Evolutionary conservation across 1,140 invertebrate genomes (phyloP), one percentile per base, ranked within the genome.

Genomic region (Meloidogyne floridensis): DNA sequence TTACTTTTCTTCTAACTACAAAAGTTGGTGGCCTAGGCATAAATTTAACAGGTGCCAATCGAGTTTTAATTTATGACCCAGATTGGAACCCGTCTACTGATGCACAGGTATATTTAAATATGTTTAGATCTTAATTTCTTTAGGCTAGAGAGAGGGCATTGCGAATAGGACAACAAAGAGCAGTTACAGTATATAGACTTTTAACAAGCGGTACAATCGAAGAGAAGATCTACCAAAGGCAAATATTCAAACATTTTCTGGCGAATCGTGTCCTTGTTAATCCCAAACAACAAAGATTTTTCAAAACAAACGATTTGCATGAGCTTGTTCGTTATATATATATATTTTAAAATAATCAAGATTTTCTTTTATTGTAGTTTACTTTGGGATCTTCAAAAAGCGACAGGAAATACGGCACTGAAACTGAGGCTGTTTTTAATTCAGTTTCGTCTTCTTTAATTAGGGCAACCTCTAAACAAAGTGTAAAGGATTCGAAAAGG

Each of bases 61-160:
- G 96, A 86, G 95, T 98, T 1, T 93, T 99, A 51, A 96, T 98
- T 87, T 99, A 94, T 92, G 97, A 99, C 92, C 96, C 97, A 10
- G 96, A 98, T 91, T 98, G 96, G 96, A 98, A 98, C 88, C 93
- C 93, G 2, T 92, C 92, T 78, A 93, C 92, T 0, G 92, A 92
- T 84, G 85, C 89, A 9, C 91, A 83, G 83, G 81, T 82, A n/a
- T 18, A 72, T 65, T 81, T 1, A 53, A 42, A 2, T 15, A 13
- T 5, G 15, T 8, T 18, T 77, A 69, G 7, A 43, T 15, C 15
- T 79, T 18, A 11, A 18, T 75, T 79, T 7, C 13, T 13, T 90
- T 72, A 89, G 90, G 78, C 91, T 2, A 93, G 94, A 87, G 95
- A 96, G 92, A 91, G 95, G 86, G 94, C 95, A 43, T 97, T 95